Percentiles rank a stretch among this genome's conserved stretches.
Conservation (phyloP, 2,888 invertebrate genomes). For the Tricholauxania praeusta region DNA sequence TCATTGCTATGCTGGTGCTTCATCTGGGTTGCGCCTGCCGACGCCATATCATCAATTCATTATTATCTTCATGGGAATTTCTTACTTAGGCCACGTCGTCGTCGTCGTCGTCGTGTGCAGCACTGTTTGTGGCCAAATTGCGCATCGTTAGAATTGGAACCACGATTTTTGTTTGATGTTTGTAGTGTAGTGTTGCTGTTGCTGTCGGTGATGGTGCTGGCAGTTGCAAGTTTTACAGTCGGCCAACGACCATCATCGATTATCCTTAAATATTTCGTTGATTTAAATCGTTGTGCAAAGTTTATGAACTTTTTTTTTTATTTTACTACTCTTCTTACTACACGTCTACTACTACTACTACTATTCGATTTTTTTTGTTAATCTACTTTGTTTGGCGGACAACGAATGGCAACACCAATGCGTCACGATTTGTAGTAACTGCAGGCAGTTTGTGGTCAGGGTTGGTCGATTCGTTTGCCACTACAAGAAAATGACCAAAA, state of each 20-base stretch:
- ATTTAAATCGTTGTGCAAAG: background rate
- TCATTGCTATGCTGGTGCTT: background rate
- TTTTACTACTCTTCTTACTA: background rate
- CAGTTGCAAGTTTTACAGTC: no score
- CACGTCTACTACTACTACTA: background rate
- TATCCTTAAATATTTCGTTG: background rate
- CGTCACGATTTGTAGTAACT: conserved; percentile 17
- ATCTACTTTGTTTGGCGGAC: background rate
- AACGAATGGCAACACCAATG: background rate
- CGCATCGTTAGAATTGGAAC: no score
- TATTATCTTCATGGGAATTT: conserved; percentile 26
- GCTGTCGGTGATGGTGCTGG: background rate
- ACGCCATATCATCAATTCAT: conserved; percentile 23
- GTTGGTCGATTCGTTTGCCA: background rate
- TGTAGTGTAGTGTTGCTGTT: background rate
- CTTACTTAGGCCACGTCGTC: background rate
- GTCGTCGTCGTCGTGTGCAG: conserved; percentile 1
- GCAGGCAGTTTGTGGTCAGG: background rate
- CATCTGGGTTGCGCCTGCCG: background rate
- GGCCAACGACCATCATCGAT: no score
- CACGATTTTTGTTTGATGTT: background rate
- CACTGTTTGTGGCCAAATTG: conserved; percentile 7
- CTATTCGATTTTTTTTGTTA: background rate
- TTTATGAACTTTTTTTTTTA: background rate
- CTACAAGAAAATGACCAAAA: background rate